These are phyloP conservation scores for Ceyx margarethae DNA, from an alignment of 2,113 vertebrate species.

Conservation along the genomic window DNA sequence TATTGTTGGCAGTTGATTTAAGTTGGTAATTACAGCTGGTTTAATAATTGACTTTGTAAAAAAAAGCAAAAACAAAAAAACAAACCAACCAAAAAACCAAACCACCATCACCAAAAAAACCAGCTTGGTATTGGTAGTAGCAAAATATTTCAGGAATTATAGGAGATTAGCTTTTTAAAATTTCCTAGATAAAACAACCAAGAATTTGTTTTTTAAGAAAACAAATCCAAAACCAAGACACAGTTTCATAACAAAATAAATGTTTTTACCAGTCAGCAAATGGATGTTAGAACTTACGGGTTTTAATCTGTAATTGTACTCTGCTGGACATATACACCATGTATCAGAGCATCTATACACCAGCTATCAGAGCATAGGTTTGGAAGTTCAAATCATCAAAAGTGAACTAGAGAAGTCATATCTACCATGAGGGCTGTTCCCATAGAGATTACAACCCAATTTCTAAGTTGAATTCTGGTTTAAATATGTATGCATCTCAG, in stretches of 20 bases:
- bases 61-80: not conserved
- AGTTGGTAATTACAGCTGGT: not conserved
- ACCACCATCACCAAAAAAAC: not conserved
- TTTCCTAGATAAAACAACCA: not conserved
- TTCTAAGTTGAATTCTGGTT: not conserved
- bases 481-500: not conserved
- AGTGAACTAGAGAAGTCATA: too few relatives aligned
- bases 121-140: not conserved
- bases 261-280: too few relatives aligned
- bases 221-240: not conserved
- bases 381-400: too few relatives aligned
- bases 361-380: too few relatives aligned
- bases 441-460: not conserved
- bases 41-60: not conserved
- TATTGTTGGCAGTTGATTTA: not conserved
- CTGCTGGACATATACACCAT: too few relatives aligned
- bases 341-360: too few relatives aligned
- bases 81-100: too few relatives aligned
- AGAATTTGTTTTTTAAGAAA: not conserved
- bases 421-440: not conserved
- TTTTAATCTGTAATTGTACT: too few relatives aligned
- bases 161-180: constrained; percentile 15
- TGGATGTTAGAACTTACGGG: too few relatives aligned
- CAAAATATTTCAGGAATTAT: constrained; percentile 4
- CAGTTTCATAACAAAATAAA: not conserved